Evolutionary conservation across 2,113 vertebrate genomes (phyloP), one percentile per base, ranked within the genome.

Genomic region (Urocitellus parryii): DNA sequence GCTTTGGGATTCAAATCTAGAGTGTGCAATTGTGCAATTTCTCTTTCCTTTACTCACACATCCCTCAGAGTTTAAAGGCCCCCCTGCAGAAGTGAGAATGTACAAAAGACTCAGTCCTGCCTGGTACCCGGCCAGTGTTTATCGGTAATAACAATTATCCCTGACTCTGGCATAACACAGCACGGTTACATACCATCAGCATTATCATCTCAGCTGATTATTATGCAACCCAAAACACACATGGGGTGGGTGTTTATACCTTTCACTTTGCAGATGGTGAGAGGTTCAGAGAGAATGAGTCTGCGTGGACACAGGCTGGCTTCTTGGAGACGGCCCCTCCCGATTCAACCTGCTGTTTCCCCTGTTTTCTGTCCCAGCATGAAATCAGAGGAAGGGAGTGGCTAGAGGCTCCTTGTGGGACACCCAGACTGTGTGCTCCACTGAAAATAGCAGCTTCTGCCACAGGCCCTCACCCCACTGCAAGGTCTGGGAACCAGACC

Each of bases 161-260:
- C 29, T 68, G 48, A 74, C 72, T 84, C 39, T 51, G 63, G 65
- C 48, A 67, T 45, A 48, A 79, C 91, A 39, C 12, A 3, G 79
- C 22, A 37, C 2, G 0, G 39, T 13, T 51, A 48, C 16, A 65
- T 5, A 6, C 7, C 0, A 0, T 42, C 27, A 14, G 37, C 27
- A 24, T 8, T 72, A 61, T 27, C 37, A 3, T 42, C 72, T 32
- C 58, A 42, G 22, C 65, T 90, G 80, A 48, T 45, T 74, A 87
- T 58, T 37, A 79, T 42, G 65, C 18, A 5, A 68, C 34, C 27
- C 78, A 42, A 78, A 32, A 78, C 56, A 45, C 1, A 14, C 11
- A 10, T 0, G 0, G 27, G 18, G 25, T n/a, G 73, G 29, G 24
- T 12, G 0, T 29, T n/a, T 74, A 39, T 8, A 74, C 37, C 34